Percentiles rank a stretch among this genome's conserved stretches.
These are phyloP conservation scores for Acromyrmex heyeri DNA, from an alignment of 1,140 invertebrate species.

Conservation along the genomic window DNA sequence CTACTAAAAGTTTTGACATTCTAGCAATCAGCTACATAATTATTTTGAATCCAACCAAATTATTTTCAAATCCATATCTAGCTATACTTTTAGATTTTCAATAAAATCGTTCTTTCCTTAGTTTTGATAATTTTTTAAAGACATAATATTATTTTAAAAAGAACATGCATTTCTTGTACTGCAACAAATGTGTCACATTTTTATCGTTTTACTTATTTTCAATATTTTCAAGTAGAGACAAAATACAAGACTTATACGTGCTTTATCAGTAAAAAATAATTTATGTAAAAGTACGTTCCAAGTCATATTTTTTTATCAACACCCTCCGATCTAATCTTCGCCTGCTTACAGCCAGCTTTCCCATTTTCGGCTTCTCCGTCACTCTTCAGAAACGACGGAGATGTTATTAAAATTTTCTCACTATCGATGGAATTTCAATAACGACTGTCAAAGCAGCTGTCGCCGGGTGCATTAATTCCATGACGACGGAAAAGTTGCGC, in stretches of 20 bases:
- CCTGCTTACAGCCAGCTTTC: not conserved
- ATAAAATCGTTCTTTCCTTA: no score
- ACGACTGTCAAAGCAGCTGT: conserved; percentile 68
- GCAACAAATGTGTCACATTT: not conserved
- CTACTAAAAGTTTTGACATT: no score
- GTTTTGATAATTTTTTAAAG: not conserved
- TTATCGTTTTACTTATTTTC: not conserved
- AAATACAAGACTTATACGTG: not conserved
- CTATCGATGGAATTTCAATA: conserved; percentile 70
- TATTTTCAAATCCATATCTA: no score
- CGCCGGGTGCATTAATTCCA: conserved; percentile 63
- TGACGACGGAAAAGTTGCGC: conserved; percentile 46
- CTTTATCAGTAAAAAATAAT: not conserved
- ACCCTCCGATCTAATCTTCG: conserved; percentile 1
- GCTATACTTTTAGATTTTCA: no score
- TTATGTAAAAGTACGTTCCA: not conserved
- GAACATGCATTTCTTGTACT: not conserved
- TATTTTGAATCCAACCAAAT: no score
- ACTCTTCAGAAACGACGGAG: not conserved
- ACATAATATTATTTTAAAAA: not conserved
- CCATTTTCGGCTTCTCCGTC: not conserved
- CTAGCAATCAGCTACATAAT: no score
- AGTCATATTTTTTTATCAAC: conserved; percentile 11
- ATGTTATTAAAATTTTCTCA: conserved; percentile 67
- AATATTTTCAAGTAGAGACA: not conserved